Percentiles rank a stretch among this genome's conserved stretches.
Evolutionary conservation across 2,797 vertebrate genomes (phyloP).

Genomic region (Chrysocyon brachyurus): DNA sequence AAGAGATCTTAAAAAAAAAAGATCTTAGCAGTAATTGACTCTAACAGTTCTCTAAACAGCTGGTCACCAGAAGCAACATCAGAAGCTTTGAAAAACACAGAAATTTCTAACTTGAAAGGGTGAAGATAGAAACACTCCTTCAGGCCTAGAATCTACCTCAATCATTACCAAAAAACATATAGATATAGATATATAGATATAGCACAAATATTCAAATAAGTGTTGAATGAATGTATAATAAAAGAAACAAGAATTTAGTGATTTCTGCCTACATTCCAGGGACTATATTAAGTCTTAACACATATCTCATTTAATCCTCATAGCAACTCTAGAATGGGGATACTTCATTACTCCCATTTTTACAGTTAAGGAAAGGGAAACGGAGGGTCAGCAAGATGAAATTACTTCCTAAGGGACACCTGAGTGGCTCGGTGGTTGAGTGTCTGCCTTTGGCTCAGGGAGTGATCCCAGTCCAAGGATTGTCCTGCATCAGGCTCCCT

Average conservation of each 20-base stretch:
- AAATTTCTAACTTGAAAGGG: slow-evolving; percentile 39
- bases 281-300: slow-evolving; percentile 11
- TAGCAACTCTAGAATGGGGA: background rate
- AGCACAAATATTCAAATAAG: slow-evolving; percentile 20
- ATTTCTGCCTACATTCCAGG: slow-evolving; percentile 36
- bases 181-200: background rate
- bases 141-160: background rate
- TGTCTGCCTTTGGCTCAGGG: too few relatives aligned
- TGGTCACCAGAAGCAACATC: background rate
- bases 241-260: slow-evolving; percentile 29
- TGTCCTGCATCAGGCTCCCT: too few relatives aligned
- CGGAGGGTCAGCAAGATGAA: background rate
- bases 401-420: background rate
- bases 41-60: background rate
- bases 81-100: background rate
- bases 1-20: background rate
- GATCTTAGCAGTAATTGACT: background rate
- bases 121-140: background rate
- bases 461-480: too few relatives aligned
- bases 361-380: background rate
- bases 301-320: background rate
- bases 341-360: background rate
- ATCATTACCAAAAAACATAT: background rate
- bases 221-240: background rate
- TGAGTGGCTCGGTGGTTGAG: too few relatives aligned